These are phyloP conservation scores for Alca torda DNA, from an alignment of 2,797 vertebrate species.

Conservation along the genomic window DNA sequence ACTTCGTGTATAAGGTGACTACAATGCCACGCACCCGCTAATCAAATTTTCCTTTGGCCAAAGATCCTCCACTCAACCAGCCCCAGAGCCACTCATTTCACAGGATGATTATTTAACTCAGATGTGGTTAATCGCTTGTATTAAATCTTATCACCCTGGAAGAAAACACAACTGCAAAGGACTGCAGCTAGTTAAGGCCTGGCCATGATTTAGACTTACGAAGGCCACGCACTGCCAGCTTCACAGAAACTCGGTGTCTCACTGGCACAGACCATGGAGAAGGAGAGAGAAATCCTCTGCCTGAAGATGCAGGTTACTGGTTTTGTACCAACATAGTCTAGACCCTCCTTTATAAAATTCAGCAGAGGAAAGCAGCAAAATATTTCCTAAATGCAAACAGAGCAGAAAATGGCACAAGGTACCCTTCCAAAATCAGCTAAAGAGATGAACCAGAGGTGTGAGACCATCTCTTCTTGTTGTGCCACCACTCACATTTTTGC, in stretches of 20 bases:
- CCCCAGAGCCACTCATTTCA: not conserved
- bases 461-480: not conserved
- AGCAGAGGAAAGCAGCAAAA: not conserved
- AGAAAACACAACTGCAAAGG: not conserved
- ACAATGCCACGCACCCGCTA: not conserved
- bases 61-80: not conserved
- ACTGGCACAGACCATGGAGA: not conserved
- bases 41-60: not conserved
- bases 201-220: not conserved
- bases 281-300: not conserved
- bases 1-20: not conserved
- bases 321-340: not conserved
- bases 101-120: not conserved
- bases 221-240: not conserved
- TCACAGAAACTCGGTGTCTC: not conserved
- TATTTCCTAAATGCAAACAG: not conserved
- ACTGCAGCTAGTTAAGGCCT: not conserved
- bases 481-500: not conserved
- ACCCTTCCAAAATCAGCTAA: not conserved
- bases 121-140: not conserved
- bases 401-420: not conserved
- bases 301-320: not conserved
- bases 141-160: not conserved
- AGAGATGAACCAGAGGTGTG: not conserved
- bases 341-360: not conserved